phyloP scores from a whole-genome alignment of 2,113 vertebrate species.

The Pterocles orientalis region DNA sequence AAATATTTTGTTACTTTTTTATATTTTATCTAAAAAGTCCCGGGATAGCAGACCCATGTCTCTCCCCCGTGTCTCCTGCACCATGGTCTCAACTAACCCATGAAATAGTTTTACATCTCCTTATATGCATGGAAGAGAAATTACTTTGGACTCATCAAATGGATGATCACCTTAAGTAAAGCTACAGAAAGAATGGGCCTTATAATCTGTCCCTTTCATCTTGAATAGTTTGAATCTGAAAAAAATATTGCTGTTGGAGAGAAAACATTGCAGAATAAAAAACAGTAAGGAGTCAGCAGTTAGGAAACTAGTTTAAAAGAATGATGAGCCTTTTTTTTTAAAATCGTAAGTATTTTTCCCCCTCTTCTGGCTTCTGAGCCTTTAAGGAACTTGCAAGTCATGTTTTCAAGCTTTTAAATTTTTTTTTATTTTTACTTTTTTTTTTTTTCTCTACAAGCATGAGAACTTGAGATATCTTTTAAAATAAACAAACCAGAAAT shows the following conservation, averaged over 20 bases:
- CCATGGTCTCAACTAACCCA: not conserved
- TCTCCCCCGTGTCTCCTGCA: not conserved
- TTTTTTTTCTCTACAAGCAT: not conserved
- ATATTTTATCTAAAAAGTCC: not conserved
- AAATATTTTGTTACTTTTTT: not conserved
- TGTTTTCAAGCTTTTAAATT: not conserved
- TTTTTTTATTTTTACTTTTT: not conserved
- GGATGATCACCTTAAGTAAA: not conserved
- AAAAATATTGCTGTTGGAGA: not conserved
- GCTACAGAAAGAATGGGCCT: not conserved
- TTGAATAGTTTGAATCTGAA: not conserved
- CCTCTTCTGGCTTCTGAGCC: not conserved
- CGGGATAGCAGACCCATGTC: not conserved
- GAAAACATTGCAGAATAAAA: not conserved
- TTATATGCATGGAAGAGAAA: not conserved
- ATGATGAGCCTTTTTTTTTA: not conserved
- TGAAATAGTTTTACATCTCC: not conserved
- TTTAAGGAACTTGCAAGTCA: not conserved
- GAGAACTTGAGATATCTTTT: slow-evolving; percentile 27
- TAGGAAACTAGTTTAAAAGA: not conserved
- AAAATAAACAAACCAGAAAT: slow-evolving; percentile 41
- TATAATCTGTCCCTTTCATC: not conserved
- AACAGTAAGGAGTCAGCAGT: not conserved
- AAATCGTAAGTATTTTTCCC: not conserved
- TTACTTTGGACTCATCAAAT: not conserved